Evolutionary conservation across 2,888 invertebrate species (phyloP).

Genomic region (Ormia ochracea): DNA sequence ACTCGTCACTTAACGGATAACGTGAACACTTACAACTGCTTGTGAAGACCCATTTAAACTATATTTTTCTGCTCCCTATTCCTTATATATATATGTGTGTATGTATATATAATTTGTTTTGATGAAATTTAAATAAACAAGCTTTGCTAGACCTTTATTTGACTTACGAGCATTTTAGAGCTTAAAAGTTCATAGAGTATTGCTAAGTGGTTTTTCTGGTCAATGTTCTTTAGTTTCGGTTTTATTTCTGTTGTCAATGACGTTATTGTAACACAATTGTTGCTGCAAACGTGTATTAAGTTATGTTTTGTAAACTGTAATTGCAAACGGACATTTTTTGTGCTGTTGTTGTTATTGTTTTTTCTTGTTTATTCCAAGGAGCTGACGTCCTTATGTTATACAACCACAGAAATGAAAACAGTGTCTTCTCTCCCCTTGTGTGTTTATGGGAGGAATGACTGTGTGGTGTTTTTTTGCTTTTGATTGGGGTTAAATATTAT

Average conservation of each 20-base stretch:
- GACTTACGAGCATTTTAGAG: slow-evolving; percentile 30
- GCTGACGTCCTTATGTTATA: slow-evolving; percentile 27
- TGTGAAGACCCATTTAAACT: neutral
- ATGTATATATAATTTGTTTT: no score
- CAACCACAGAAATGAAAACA: slow-evolving; percentile 15
- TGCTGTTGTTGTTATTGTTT: no score
- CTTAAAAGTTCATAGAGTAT: slow-evolving; percentile 49
- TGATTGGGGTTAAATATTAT: slow-evolving; percentile 8
- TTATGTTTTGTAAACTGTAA: slow-evolving; percentile 49
- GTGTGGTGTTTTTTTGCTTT: neutral
- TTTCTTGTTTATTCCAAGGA: slow-evolving; percentile 18
- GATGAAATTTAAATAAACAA: neutral
- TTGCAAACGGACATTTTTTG: slow-evolving; percentile 42
- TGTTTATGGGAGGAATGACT: no score
- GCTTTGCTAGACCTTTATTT: slow-evolving; percentile 25
- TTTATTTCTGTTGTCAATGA: neutral
- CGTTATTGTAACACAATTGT: slow-evolving; percentile 2
- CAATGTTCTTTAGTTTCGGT: slow-evolving; percentile 34
- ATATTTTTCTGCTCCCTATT: neutral
- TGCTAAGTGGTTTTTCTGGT: slow-evolving; percentile 56
- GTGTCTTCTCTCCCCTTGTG: neutral
- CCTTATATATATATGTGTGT: neutral
- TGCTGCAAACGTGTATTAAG: slow-evolving; percentile 5
- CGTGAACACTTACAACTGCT: no score
- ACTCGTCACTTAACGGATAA: no score